A percentile compares a stretch with the other conserved stretches of the same genome.
Evolutionary conservation across 30 jellyfish, hydroid and myxozoan genomes (phyloP).

Genomic region (Turritopsis rubra): DNA sequence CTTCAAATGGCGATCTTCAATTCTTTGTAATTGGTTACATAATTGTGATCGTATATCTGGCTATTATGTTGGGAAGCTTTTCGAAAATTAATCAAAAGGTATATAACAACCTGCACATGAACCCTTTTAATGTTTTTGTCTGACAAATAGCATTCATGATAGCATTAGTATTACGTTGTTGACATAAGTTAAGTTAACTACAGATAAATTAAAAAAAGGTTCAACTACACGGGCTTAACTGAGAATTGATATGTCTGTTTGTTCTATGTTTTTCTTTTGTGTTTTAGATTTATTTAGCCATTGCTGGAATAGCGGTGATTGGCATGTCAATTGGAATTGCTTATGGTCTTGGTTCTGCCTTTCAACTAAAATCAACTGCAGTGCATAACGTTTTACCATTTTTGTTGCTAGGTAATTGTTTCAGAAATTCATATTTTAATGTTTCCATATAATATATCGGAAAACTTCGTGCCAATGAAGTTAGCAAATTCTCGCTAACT

Average conservation of each 20-base stretch:
- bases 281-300: conserved; percentile 64
- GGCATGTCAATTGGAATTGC: conserved; percentile 72
- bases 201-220: too few relatives aligned
- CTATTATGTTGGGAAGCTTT: conserved; percentile 69
- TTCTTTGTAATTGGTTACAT: conserved; percentile 59
- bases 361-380: conserved; percentile 59
- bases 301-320: conserved; percentile 54
- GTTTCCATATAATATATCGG: too few relatives aligned
- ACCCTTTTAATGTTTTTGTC: background rate
- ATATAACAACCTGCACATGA: background rate
- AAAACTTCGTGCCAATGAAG: too few relatives aligned
- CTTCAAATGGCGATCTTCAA: conserved; percentile 49
- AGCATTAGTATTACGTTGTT: too few relatives aligned
- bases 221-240: too few relatives aligned
- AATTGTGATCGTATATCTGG: conserved; percentile 55
- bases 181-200: too few relatives aligned
- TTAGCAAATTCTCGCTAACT: too few relatives aligned
- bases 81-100: conserved; percentile 60
- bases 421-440: background rate
- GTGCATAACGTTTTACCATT: conserved; percentile 70
- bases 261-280: background rate
- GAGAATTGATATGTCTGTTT: background rate
- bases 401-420: conserved; percentile 50
- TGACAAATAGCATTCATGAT: background rate
- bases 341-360: conserved; percentile 67